Evolutionary conservation across 2,888 invertebrate species (phyloP), one percentile per base, ranked within the genome.

Genomic region (Aquatica leii): DNA sequence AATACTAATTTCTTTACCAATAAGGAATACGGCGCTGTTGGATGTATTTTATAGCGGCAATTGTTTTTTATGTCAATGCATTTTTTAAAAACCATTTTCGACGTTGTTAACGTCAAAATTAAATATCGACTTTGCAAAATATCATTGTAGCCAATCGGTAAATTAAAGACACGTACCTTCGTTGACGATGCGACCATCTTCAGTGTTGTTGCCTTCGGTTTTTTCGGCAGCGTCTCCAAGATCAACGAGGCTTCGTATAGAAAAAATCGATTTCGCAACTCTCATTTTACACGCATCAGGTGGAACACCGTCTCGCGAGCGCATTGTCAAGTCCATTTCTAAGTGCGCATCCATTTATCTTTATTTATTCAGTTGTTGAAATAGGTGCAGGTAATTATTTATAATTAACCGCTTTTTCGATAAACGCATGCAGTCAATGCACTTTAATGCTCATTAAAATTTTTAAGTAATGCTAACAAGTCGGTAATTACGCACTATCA

Each of bases 201-300:
- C 68, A 12, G 48, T 34, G 8, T 67, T 35, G 8, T 68, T 62
- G 2, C 70, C 71, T 0, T 70, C 73, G 43, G 66, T 58, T 54
- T 75, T 75, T 58, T 77, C 78, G 0, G 69, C 76, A 35, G 78
- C 78, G 40, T 86, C 85, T 51, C 83, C 84, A 48, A 86, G 79
- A 77, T 86, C 85, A 40, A 86, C 86, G 48, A 86, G 78, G 70
- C 85, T 86, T 54, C 86, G 77, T 58, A 86, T 86, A 60, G 86
- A 86, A 75, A 86, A 86, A 53, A 86, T 86, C 60, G 86, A 86
- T 71, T 86, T 86, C 18, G 86, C 86, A 8, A 84, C 83, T 34
- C 86, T 79, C 49, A 84, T 81, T 71, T 86, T 86, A 43, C 76
- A 82, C 70, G 67, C 81, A 73, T 74, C 80, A 70, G 73, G 78